Conservation (phyloP, 35 echinoderm and acorn worm species). For the Holothuria glaberrima region DNA sequence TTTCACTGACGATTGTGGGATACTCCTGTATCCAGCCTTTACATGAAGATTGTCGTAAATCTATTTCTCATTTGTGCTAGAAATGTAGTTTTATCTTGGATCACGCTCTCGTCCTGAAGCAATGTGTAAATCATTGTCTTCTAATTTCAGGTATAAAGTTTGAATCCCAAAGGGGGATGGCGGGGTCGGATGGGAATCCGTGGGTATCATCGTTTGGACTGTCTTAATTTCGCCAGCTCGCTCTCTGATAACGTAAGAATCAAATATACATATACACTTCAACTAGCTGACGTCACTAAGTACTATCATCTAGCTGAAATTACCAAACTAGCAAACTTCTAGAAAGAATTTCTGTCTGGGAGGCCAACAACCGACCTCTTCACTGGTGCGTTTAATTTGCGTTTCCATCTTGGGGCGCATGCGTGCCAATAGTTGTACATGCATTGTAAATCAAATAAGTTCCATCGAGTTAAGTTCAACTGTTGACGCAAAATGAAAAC, state of each 20-base stretch:
- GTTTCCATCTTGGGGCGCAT: slow-evolving; percentile 52
- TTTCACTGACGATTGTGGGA: not conserved
- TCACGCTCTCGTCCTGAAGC: slow-evolving; percentile 5
- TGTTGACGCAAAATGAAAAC: slow-evolving; percentile 30
- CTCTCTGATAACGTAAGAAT: too few species aligned
- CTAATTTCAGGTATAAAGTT: too few species aligned
- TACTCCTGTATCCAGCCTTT: slow-evolving; percentile 5
- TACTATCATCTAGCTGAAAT: not conserved
- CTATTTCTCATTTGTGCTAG: slow-evolving; percentile 45
- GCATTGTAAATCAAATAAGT: slow-evolving; percentile 40
- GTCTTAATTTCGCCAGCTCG: too few species aligned
- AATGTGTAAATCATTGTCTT: slow-evolving; percentile 42
- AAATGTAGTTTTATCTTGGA: not conserved
- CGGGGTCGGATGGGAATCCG: too few species aligned
- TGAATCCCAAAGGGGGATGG: too few species aligned
- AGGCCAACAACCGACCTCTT: slow-evolving; percentile 42
- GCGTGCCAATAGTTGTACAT: slow-evolving; percentile 21
- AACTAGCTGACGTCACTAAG: not conserved
- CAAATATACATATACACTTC: not conserved
- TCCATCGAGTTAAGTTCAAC: slow-evolving; percentile 43
- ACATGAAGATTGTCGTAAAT: slow-evolving; percentile 28
- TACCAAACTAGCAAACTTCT: not conserved
- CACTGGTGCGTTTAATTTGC: slow-evolving; percentile 52
- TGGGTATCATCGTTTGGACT: too few species aligned
- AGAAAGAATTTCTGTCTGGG: not conserved